A percentile compares a stretch with the other conserved stretches of the same genome.
phyloP scores from a whole-genome alignment of 2,888 invertebrate species.

The Rhagophthalmus giganteus region DNA sequence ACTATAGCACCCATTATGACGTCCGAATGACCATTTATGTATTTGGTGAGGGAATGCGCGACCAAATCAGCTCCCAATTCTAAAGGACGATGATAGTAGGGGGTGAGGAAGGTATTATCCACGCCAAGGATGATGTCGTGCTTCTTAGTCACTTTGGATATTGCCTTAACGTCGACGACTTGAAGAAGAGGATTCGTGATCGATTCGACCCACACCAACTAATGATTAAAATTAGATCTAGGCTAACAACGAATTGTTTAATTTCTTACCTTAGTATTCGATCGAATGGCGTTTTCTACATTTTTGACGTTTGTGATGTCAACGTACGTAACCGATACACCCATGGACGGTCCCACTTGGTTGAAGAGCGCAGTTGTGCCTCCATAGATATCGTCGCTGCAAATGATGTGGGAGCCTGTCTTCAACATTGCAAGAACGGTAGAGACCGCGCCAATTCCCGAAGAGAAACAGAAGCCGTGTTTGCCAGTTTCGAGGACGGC shows the following conservation, averaged over 20 bases:
- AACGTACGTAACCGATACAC: too few species aligned
- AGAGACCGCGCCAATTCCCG: background rate
- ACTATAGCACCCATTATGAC: constrained; percentile 94
- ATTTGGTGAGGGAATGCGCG: constrained; percentile 88
- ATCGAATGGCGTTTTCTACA: background rate
- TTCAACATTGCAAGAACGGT: background rate
- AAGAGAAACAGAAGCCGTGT: too few species aligned
- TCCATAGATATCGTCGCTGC: background rate
- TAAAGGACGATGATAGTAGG: constrained; percentile 89
- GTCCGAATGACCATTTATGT: too few species aligned
- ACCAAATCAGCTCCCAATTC: constrained; percentile 89
- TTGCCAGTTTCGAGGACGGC: background rate
- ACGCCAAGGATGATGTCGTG: constrained; percentile 73
- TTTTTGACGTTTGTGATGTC: background rate
- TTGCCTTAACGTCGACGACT: constrained; percentile 79
- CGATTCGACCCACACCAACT: constrained; percentile 91
- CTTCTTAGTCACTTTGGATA: constrained; percentile 65
- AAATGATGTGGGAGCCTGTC: background rate
- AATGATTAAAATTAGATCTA: constrained; percentile 14
- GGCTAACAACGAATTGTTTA: background rate
- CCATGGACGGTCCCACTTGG: background rate
- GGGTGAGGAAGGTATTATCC: constrained; percentile 92
- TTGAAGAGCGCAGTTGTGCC: background rate
- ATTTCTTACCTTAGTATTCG: background rate
- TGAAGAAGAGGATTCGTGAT: constrained; percentile 95